A percentile compares a stretch with the other conserved stretches of the same genome.
Evolutionary conservation across 2,888 invertebrate species (phyloP).

Genomic region (Busseola fusca): DNA sequence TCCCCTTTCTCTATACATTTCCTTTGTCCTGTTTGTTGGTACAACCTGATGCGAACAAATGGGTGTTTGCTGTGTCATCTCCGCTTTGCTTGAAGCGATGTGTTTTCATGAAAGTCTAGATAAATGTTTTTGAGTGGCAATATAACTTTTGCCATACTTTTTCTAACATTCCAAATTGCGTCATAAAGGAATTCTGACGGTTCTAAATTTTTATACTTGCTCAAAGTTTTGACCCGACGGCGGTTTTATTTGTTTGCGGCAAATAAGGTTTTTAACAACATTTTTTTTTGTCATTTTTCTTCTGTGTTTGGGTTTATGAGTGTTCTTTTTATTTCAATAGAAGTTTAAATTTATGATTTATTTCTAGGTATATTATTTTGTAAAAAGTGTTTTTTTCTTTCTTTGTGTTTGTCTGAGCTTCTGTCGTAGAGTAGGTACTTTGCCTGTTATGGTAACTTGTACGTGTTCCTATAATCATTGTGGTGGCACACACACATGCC

Average conservation of each 20-base stretch:
- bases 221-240: conserved; percentile 46
- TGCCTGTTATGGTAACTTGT: neutral
- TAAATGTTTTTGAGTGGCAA: conserved; percentile 67
- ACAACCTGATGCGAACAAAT: conserved; percentile 76
- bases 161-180: conserved; percentile 54
- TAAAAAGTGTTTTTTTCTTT: neutral
- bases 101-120: conserved; percentile 71
- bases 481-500: neutral
- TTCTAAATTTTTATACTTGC: conserved; percentile 43
- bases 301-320: conserved; percentile 36
- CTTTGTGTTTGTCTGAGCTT: neutral
- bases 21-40: conserved; percentile 79
- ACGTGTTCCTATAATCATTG: neutral
- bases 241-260: conserved; percentile 56
- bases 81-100: conserved; percentile 65
- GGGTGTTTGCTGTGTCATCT: conserved; percentile 75
- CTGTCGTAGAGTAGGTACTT: neutral
- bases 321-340: conserved; percentile 25
- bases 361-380: neutral
- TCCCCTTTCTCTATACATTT: conserved; percentile 77
- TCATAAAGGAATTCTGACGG: conserved; percentile 44
- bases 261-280: conserved; percentile 46
- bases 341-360: conserved; percentile 17
- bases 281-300: conserved; percentile 54
- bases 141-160: conserved; percentile 69